Evolutionary conservation across 2,888 invertebrate species (phyloP), one percentile per base, ranked within the genome.

Genomic region (Chalcis sispes): DNA sequence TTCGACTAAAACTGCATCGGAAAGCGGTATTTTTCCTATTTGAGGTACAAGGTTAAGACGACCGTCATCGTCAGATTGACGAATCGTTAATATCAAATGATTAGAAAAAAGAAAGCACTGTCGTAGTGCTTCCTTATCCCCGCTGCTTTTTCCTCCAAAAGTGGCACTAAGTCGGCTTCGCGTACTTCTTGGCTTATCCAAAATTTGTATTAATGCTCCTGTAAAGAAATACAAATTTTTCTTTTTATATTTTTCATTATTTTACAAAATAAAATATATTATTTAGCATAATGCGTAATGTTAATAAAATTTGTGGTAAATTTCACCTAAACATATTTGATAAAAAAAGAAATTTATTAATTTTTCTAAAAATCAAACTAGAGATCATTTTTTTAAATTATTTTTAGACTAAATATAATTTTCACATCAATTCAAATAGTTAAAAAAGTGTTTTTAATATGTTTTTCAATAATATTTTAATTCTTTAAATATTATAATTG

Each of bases 61-160:
- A 3, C 97, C 97, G 72, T 94, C 96, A 0, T 95, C 92, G 2
- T 95, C 92, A 4, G 86, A 85, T 83, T 91, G 92, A 89, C 94
- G 91, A 1, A 95, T 96, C 1, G 96, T 95, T 62, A 97, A 90
- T 79, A 97, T 93, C 80, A 97, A 91, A 88, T 96, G 96, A 90
- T 96, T 96, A 78, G 96, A 96, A 90, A 97, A 97, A 23, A 97
- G 91, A 86, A 96, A 97, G 80, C 96, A 96, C 87, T 96, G 96
- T 0, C 97, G 91, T 1, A 93, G 89, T 7, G 91, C 90, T 85
- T 94, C 94, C 82, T 93, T 93, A 82, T 94, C 94, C 70, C 90
- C 90, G 18, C 79, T 67, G 23, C 79, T 72, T 79, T 86, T 87
- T 1, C 83, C 83, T 83, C 92, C 92, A 82, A 93, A 92, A 62